Evolutionary conservation across 2,797 vertebrate genomes (phyloP), one percentile per base, ranked within the genome.

Genomic region (Vireo griseus): DNA sequence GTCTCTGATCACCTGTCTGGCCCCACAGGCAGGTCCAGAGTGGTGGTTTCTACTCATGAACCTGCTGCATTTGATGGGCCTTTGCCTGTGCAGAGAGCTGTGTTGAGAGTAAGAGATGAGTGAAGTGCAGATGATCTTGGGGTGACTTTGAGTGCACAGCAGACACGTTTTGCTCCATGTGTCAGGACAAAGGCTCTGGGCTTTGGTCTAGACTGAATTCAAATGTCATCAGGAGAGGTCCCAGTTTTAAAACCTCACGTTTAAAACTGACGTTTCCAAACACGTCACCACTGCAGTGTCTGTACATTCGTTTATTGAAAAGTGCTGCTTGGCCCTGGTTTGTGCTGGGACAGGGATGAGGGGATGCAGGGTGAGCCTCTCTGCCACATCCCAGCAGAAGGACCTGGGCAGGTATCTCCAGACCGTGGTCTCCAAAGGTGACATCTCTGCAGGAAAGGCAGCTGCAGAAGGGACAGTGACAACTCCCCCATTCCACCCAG

Each of bases 401-500:
- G 12, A 45, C 17, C 11, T 2, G 1, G 18, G 11, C 57, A 80
- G 45, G 4, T 7, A 12, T 11, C 52, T 68, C 48, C 11, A 54
- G 31, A 45, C 18, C 3, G 0, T 0, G 10, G 6, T 37, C 10
- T 48, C 26, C 37, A 31, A 12, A 11, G 6, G 24, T 11, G 55
- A 40, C 57, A 35, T 18, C 6, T 69, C 67, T 80, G 55, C 47
- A 54, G 7, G 33, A 47, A 20, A 44, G 4, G 21, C 47, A 72
- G 24, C 33, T 33, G 16, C 10, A 14, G 55, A 47, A 67, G 45
- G 7, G 10, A 37, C 33, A n/a, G 10, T 10, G 21, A 8, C 13
- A n/a, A 16, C 51, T 55, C 7, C 20, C 6, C 8, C 1, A 0
- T 6, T 9, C 28, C 5, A 2, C 10, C 29, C 58, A 0, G 4